These are phyloP conservation scores for Amazona guildingii DNA, from an alignment of 2,113 vertebrate species.

Conservation along the genomic window DNA sequence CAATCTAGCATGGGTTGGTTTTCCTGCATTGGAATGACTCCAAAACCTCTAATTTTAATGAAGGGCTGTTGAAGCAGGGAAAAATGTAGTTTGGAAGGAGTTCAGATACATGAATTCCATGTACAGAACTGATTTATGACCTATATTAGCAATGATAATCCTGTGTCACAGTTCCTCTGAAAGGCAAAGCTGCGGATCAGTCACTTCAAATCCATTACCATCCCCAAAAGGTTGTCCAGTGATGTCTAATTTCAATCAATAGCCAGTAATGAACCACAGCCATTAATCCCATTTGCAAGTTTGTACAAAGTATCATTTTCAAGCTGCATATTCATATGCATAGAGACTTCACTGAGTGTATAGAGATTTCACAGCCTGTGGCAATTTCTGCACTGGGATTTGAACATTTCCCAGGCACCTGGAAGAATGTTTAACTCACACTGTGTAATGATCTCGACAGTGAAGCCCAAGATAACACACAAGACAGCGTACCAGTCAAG, in stretches of 20 bases:
- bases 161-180: background rate
- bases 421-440: background rate
- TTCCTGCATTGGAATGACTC: background rate
- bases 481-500: background rate
- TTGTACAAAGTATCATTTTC: conserved; percentile 25
- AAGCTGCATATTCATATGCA: conserved; percentile 8
- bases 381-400: background rate
- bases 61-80: background rate
- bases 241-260: conserved; percentile 26
- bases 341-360: background rate
- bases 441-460: background rate
- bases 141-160: conserved; percentile 27
- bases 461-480: background rate
- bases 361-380: background rate
- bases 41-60: conserved; percentile 18
- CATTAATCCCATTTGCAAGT: conserved; percentile 36
- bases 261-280: conserved; percentile 17
- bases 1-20: background rate
- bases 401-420: background rate
- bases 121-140: conserved; percentile 24
- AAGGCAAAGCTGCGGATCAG: background rate
- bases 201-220: conserved; percentile 23
- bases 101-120: conserved; percentile 26
- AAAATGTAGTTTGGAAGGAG: conserved; percentile 45
- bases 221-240: background rate